Percentiles rank a stretch among this genome's conserved stretches.
phyloP scores from a whole-genome alignment of 2,113 vertebrate species.

The human (Homo sapiens) region DNA sequence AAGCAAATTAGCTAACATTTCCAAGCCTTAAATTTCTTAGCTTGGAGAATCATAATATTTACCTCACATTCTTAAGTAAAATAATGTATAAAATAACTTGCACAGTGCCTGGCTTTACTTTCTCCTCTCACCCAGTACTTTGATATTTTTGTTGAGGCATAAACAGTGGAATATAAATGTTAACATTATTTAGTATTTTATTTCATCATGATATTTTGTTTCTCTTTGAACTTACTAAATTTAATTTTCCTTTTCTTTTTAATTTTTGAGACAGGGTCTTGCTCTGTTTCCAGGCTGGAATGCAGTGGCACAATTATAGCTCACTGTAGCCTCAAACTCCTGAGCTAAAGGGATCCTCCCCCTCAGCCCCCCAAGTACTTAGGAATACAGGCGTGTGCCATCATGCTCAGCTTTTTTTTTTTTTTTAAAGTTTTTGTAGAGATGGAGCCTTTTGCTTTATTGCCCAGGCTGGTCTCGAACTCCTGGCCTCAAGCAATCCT shows the following conservation, averaged over 20 bases:
- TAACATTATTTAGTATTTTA: background rate
- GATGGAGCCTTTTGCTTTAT: too few species aligned
- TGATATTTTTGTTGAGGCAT: background rate
- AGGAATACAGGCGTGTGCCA: too few species aligned
- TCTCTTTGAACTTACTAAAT: background rate
- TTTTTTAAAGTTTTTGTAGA: too few species aligned
- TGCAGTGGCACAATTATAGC: too few species aligned
- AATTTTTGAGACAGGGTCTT: too few species aligned
- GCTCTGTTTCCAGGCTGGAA: too few species aligned
- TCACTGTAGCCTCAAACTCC: too few species aligned
- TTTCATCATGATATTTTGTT: background rate
- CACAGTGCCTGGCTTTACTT: background rate
- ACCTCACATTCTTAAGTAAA: constrained; percentile 7
- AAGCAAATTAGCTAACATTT: background rate
- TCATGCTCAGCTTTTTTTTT: too few species aligned
- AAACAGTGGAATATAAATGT: background rate
- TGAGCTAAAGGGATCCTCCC: too few species aligned
- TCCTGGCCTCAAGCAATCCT: too few species aligned
- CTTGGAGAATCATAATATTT: background rate
- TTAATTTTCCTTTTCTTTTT: background rate
- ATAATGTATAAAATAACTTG: background rate
- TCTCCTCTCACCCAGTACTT: background rate
- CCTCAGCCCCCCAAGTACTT: too few species aligned
- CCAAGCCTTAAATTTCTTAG: background rate
- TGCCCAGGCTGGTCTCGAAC: background rate